Conservation (phyloP, 2,888 invertebrate species). For the Noctua janthina region DNA sequence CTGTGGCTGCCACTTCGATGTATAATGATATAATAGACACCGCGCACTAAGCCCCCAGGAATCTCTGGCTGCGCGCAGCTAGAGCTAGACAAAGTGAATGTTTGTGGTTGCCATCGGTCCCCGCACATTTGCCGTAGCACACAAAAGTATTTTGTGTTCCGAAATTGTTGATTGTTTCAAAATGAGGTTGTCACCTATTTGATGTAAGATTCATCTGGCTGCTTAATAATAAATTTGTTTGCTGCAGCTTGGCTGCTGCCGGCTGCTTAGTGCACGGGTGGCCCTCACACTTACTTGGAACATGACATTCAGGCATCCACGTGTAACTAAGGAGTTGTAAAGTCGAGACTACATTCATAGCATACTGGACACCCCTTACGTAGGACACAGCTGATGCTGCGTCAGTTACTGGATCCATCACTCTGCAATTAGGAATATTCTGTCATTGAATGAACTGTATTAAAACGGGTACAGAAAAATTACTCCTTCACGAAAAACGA, state of each 20-base stretch:
- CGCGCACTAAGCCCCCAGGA: too few relatives aligned
- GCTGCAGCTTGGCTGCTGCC: neutral
- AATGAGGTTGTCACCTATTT: neutral
- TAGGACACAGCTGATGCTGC: constrained; percentile 26
- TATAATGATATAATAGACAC: too few relatives aligned
- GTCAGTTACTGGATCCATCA: constrained; percentile 22
- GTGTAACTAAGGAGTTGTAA: neutral
- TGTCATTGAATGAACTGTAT: neutral
- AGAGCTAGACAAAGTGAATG: neutral
- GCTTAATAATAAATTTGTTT: too few relatives aligned
- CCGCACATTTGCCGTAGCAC: neutral
- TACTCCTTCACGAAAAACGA: neutral
- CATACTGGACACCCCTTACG: neutral
- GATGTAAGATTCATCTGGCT: neutral
- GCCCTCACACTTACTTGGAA: neutral
- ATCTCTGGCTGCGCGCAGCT: neutral
- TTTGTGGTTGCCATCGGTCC: neutral
- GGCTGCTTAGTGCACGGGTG: neutral
- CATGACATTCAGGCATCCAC: constrained; percentile 1
- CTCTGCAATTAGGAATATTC: neutral
- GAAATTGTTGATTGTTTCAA: neutral
- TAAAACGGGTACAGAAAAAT: neutral
- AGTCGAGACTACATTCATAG: neutral
- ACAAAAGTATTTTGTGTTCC: neutral
- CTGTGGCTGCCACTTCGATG: too few relatives aligned